A percentile compares a stretch with the other conserved stretches of the same genome.
phyloP scores from a whole-genome alignment of 2,113 vertebrate genomes.

The Hiodon tergisus region DNA sequence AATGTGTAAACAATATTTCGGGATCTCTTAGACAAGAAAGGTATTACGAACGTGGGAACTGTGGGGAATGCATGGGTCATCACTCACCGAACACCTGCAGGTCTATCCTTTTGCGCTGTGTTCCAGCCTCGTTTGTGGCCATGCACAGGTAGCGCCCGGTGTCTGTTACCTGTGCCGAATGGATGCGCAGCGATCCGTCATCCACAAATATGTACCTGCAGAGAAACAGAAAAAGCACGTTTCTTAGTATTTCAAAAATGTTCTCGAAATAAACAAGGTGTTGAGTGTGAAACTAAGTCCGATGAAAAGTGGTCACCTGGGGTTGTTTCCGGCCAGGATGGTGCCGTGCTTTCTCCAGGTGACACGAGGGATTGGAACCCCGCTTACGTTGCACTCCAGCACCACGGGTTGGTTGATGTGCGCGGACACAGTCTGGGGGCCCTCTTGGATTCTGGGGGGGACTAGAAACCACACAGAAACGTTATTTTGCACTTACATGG shows the following conservation, averaged over 20 bases:
- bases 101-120: constrained; percentile 73
- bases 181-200: constrained; percentile 80
- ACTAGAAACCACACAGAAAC: constrained; percentile 56
- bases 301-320: constrained; percentile 54
- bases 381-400: constrained; percentile 76
- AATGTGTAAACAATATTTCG: too few species aligned
- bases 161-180: constrained; percentile 72
- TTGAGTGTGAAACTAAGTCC: not conserved
- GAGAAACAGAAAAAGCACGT: not conserved
- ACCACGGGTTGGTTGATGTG: constrained; percentile 60
- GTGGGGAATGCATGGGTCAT: not conserved
- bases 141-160: constrained; percentile 84
- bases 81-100: constrained; percentile 81
- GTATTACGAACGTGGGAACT: too few species aligned
- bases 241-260: not conserved
- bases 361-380: constrained; percentile 76
- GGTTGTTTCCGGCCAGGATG: constrained; percentile 66
- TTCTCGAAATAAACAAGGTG: not conserved
- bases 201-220: constrained; percentile 71
- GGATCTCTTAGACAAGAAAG: too few species aligned
- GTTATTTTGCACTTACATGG: not conserved
- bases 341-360: constrained; percentile 92
- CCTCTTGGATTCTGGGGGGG: constrained; percentile 72
- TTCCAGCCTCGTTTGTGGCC: constrained; percentile 84
- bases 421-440: constrained; percentile 59